A percentile compares a stretch with the other conserved stretches of the same genome.
phyloP scores from a whole-genome alignment of 2,888 invertebrate species.

The Papilio gigon region DNA sequence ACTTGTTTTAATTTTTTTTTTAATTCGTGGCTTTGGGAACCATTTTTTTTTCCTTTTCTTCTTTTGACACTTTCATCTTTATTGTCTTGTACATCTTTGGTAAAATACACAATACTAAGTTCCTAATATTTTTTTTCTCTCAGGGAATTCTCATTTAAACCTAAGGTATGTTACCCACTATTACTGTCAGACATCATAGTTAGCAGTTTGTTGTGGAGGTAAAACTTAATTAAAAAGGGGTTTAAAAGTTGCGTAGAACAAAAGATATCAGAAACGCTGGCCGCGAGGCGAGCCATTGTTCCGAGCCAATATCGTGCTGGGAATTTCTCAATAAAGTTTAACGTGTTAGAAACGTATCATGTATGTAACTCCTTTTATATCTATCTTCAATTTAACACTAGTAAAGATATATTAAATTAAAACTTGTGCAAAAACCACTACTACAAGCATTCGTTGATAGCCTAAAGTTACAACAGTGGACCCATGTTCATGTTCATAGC shows the following conservation, averaged over 20 bases:
- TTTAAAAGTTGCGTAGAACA: slow-evolving; percentile 6
- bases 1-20: no score
- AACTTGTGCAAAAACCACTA: no score
- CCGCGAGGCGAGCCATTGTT: neutral
- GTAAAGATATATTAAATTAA: neutral
- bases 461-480: no score
- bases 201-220: neutral
- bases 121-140: no score
- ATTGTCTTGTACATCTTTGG: no score
- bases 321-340: slow-evolving; percentile 9
- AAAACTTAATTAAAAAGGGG: slow-evolving; percentile 11
- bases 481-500: no score
- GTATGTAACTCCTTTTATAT: neutral
- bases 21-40: no score
- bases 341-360: slow-evolving; percentile 3
- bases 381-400: neutral
- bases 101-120: no score
- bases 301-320: neutral
- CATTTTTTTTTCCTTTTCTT: no score
- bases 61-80: no score
- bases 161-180: neutral
- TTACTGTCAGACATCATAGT: neutral
- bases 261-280: neutral
- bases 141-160: neutral
- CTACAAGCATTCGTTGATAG: no score